These are phyloP conservation scores for Amphipoea lucens DNA, from an alignment of 2,888 invertebrate genomes.

Conservation along the genomic window DNA sequence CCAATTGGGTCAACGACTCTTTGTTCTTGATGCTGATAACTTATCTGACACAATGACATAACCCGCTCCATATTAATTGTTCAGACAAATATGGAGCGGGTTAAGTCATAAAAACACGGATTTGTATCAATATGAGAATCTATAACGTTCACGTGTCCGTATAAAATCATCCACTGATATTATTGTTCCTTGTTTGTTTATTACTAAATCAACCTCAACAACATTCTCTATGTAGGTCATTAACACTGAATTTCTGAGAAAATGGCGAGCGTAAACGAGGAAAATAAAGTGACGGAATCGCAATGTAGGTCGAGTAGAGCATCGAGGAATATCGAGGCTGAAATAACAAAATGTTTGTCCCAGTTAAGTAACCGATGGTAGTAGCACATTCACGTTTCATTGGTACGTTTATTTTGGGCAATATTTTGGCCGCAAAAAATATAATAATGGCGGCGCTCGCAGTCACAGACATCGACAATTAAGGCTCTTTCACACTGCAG, in stretches of 20 bases:
- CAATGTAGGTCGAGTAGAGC: conserved; percentile 82
- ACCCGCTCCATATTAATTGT: conserved; percentile 44
- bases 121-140: conserved; percentile 43
- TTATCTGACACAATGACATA: conserved; percentile 55
- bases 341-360: conserved; percentile 77
- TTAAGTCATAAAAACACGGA: conserved; percentile 52
- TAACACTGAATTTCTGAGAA: conserved; percentile 84
- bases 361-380: conserved; percentile 72
- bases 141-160: conserved; percentile 19
- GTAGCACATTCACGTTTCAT: conserved; percentile 57
- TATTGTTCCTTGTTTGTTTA: conserved; percentile 39
- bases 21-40: conserved; percentile 80
- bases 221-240: conserved; percentile 82
- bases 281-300: conserved; percentile 76
- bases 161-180: conserved; percentile 37
- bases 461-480: neutral
- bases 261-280: conserved; percentile 80
- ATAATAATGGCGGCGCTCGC: conserved; percentile 6
- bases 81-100: too few relatives aligned
- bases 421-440: conserved; percentile 24
- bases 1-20: conserved; percentile 87
- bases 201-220: conserved; percentile 61
- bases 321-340: conserved; percentile 75
- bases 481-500: conserved; percentile 16
- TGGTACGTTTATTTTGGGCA: conserved; percentile 57